These are phyloP conservation scores for Ips typographus DNA, from an alignment of 1,140 invertebrate genomes.

Conservation along the genomic window DNA sequence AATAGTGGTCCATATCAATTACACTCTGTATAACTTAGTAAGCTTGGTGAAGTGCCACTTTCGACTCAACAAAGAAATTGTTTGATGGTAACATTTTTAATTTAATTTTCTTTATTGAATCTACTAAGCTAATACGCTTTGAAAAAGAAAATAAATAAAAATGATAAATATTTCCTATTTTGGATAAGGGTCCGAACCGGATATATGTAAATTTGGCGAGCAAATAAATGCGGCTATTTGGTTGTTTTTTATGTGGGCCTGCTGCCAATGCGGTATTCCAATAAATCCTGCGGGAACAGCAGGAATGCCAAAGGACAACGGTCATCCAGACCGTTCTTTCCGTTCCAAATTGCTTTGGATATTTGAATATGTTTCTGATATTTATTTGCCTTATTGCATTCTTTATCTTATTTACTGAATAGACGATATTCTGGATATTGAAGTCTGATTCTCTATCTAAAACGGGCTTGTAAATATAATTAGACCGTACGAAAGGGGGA, in stretches of 20 bases:
- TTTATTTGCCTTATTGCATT: constrained; percentile 30
- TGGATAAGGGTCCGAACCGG: constrained; percentile 8
- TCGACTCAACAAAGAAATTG: too few species aligned
- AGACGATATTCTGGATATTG: background rate
- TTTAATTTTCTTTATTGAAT: too few species aligned
- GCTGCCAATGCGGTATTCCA: constrained; percentile 34
- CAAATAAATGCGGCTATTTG: constrained; percentile 30
- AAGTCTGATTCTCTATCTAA: background rate
- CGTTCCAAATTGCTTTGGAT: constrained; percentile 27
- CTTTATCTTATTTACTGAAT: constrained; percentile 10
- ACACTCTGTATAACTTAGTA: too few species aligned
- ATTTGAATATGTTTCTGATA: constrained; percentile 31
- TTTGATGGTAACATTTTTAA: too few species aligned
- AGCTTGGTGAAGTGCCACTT: too few species aligned
- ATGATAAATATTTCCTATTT: constrained; percentile 22
- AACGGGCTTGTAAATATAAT: background rate
- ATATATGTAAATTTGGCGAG: constrained; percentile 25
- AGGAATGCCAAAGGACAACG: constrained; percentile 31
- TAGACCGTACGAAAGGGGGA: background rate
- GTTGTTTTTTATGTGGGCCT: constrained; percentile 25
- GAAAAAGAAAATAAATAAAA: background rate
- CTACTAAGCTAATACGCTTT: too few species aligned
- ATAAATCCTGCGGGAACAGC: constrained; percentile 19
- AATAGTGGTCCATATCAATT: too few species aligned
- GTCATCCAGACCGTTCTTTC: constrained; percentile 1